phyloP scores from a whole-genome alignment of 2,113 vertebrate species.

The Pluvianellus socialis region DNA sequence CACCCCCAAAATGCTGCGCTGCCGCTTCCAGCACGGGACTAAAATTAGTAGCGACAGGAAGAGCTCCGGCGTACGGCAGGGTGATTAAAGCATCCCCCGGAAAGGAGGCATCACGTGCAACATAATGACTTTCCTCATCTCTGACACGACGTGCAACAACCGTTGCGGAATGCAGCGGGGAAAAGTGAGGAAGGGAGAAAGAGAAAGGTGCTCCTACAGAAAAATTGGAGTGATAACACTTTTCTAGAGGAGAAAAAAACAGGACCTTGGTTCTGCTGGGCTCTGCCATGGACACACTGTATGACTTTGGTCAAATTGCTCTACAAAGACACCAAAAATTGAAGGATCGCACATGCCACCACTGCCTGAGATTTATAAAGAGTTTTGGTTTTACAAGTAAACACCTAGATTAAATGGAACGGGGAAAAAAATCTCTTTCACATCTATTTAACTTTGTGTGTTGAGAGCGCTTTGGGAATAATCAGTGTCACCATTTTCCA shows the following conservation, averaged over 20 bases:
- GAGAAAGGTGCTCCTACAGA: not conserved
- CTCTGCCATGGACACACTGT: not conserved
- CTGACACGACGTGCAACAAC: not conserved
- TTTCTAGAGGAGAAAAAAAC: not conserved
- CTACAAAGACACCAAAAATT: not conserved
- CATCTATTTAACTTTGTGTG: not conserved
- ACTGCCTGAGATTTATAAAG: not conserved
- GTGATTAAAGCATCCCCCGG: conserved; percentile 21
- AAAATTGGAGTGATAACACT: not conserved
- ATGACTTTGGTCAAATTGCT: not conserved
- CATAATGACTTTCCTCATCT: not conserved
- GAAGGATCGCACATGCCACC: fast-evolving
- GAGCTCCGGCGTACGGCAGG: not conserved
- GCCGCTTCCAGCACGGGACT: not conserved
- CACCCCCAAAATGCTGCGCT: not conserved
- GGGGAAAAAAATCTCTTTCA: not conserved
- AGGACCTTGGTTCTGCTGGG: not conserved
- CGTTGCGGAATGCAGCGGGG: not conserved
- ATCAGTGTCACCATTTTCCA: not conserved
- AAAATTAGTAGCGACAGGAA: conserved; percentile 28
- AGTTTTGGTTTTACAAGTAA: not conserved
- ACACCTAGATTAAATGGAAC: not conserved
- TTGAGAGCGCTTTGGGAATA: not conserved
- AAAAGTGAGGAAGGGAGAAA: not conserved
- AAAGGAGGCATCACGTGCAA: conserved; percentile 10